A percentile compares a stretch with the other conserved stretches of the same genome.
Evolutionary conservation across 2,797 vertebrate species (phyloP).

Genomic region (Leontopithecus rosalia): DNA sequence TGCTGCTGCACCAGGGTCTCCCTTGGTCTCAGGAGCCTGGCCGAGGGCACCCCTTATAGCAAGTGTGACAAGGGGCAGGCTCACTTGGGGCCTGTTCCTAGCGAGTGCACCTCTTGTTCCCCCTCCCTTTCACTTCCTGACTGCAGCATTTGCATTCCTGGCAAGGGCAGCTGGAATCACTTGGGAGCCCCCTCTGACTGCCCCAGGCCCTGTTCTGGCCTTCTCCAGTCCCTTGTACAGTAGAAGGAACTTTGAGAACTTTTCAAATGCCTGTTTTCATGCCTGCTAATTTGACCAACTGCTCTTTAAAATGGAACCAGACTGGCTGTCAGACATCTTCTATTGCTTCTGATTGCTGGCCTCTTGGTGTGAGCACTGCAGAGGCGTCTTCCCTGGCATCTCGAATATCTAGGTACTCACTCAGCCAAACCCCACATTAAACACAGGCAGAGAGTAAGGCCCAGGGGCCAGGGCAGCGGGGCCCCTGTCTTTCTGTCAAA

Average conservation of each 20-base stretch:
- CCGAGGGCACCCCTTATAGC: neutral
- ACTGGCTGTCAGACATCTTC: too few relatives aligned
- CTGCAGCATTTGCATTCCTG: neutral
- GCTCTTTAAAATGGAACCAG: neutral
- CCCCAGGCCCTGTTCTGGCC: neutral
- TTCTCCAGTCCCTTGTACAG: neutral
- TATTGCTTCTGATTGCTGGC: rapidly evolving
- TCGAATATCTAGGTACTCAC: rapidly evolving
- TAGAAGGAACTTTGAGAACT: neutral
- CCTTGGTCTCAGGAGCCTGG: neutral
- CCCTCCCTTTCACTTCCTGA: neutral
- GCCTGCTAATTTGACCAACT: neutral
- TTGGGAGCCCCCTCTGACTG: neutral
- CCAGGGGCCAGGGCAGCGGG: neutral
- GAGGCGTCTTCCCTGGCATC: neutral
- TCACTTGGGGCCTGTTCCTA: neutral
- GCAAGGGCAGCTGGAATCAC: neutral
- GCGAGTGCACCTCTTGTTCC: rapidly evolving
- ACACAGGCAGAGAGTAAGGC: neutral
- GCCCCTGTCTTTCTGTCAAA: neutral
- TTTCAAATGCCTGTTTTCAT: neutral
- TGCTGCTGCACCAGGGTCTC: too few relatives aligned
- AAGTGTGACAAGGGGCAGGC: neutral
- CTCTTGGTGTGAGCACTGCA: neutral
- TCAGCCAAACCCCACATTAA: too few relatives aligned